Evolutionary conservation across 2,888 invertebrate genomes (phyloP).

Genomic region (Ichneumon xanthorius): DNA sequence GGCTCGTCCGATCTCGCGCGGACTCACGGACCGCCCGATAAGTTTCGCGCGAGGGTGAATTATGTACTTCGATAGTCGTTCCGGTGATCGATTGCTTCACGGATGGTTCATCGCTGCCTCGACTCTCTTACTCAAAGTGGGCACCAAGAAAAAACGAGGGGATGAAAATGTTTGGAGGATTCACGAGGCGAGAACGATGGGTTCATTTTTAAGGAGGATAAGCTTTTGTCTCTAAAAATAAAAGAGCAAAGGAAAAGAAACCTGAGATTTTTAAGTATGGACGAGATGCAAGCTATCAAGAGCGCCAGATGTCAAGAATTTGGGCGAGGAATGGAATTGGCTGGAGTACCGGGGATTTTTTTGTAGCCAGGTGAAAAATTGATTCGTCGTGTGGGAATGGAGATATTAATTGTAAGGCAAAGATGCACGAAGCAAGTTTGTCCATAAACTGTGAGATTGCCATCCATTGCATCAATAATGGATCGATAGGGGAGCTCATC

Average conservation of each 20-base stretch:
- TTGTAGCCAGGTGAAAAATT: too few relatives aligned
- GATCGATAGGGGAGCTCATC: too few relatives aligned
- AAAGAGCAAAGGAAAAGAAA: neutral
- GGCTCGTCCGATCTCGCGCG: neutral
- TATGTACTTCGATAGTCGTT: conserved; percentile 62
- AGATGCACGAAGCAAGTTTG: too few relatives aligned
- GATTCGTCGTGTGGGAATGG: too few relatives aligned
- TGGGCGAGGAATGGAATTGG: too few relatives aligned
- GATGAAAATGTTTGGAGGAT: neutral
- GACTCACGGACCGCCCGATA: conserved; percentile 12
- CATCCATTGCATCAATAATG: too few relatives aligned
- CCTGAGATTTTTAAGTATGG: too few relatives aligned
- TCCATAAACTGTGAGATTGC: too few relatives aligned
- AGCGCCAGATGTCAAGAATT: too few relatives aligned
- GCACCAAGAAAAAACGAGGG: conserved; percentile 8
- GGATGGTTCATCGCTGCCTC: conserved; percentile 46
- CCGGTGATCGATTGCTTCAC: conserved; percentile 63
- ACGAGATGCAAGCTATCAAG: too few relatives aligned
- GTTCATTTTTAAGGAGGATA: neutral
- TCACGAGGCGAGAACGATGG: neutral
- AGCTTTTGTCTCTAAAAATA: neutral
- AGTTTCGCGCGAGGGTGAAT: conserved; percentile 53
- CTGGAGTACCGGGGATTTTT: too few relatives aligned
- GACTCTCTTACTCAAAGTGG: conserved; percentile 18
- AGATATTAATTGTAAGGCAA: too few relatives aligned